Base-by-base conservation (phyloP, 2,888 invertebrate genomes). In the Cryptus armator region DNA sequence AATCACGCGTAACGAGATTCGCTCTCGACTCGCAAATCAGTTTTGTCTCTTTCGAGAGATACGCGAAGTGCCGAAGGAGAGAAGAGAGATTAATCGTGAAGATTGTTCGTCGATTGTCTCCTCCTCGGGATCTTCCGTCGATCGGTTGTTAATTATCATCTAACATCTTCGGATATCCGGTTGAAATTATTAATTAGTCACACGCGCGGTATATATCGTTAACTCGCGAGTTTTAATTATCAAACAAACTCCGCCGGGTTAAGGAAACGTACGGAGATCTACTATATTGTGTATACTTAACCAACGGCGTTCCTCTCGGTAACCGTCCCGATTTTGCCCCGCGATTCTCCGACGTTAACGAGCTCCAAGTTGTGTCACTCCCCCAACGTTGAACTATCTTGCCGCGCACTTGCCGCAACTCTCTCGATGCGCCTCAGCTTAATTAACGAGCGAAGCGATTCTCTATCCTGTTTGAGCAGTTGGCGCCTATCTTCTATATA, bases 391-490 rank as follows among this genome's bases (percentile, higher is more conserved):
- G 19, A 53, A 76, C 70, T 78, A 62, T 44, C 56, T 29, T 75
- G 44, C 66, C 44, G 51, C 16, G 24, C 75, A 59, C 64, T 77
- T 66, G 71, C 56, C 46, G 32, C 75, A 75, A 80, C 70, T 74
- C 37, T 19, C 32, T 29, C 19, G 74, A 46, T 24, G 56, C 62
- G 64, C 46, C 64, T 70, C 46, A 64, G 32, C 79, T 80, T 70
- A 76, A 79, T 83, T 83, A 75, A 80, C 79, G 66, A 66, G 75
- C 74, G 48, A 5, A 56, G 53, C 68, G 72, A 79, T 56, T 80
- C 24, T 19, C 64, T 75, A 53, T 75, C 74, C 51, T 71, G 83
- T 83, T 79, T 83, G 75, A 75, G 46, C 83, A 83, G 79, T 79
- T 75, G 83, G 74, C 75, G 46, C 67, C 16, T 53, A 74, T 62